A percentile compares a stretch with the other conserved stretches of the same genome.
These are phyloP conservation scores for Ariopsis seemanni DNA, from an alignment of 2,113 vertebrate genomes.

Conservation along the genomic window DNA sequence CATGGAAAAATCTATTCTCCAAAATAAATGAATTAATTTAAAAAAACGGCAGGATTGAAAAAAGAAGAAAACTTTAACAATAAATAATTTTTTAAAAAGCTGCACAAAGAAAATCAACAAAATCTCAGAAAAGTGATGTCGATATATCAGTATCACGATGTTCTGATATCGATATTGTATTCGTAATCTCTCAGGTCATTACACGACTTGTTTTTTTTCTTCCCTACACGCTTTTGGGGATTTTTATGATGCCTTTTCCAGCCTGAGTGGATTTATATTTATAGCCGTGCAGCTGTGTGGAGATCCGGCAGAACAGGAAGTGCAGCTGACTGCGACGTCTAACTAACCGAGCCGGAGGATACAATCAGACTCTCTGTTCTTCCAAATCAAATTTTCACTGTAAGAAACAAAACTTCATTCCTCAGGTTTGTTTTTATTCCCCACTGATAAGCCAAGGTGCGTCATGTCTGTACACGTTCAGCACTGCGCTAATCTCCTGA, in stretches of 20 bases:
- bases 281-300: conserved; percentile 55
- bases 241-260: conserved; percentile 44
- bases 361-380: not conserved
- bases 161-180: no score
- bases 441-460: not conserved
- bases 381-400: not conserved
- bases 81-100: no score
- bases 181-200: not conserved
- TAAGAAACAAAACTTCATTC: conserved; percentile 9
- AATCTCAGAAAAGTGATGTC: no score
- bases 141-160: no score
- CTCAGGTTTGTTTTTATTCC: not conserved
- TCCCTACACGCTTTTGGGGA: not conserved
- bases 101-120: no score
- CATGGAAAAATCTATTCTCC: no score
- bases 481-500: not conserved
- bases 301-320: conserved; percentile 59
- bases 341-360: not conserved
- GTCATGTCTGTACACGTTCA: not conserved
- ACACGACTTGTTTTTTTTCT: not conserved
- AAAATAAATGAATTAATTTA: no score
- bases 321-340: conserved; percentile 33
- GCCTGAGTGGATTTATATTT: conserved; percentile 54
- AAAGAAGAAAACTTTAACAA: no score
- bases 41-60: no score